Base-by-base conservation (phyloP, 2,888 invertebrate species). In the Ischnura elegans region DNA sequence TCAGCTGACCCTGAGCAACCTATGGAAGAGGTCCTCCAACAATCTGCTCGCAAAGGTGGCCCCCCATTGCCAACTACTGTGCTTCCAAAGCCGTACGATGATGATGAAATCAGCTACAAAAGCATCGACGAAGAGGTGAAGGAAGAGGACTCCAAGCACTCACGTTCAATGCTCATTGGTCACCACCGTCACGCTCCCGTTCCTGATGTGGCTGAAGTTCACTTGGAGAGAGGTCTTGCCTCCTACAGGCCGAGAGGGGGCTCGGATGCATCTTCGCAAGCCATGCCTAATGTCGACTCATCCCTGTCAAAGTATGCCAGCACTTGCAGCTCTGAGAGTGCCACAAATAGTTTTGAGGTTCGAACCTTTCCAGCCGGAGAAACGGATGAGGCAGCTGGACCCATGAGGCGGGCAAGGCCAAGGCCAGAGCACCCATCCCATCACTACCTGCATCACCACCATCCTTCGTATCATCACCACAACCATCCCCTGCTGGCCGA, bases 1-100 rank as follows among this genome's bases (percentile, higher is more conserved):
- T 96, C 98, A 95, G 98, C 95, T 45, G 96, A 96, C 94, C 95
- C 95, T 43, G 95, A 95, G 94, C 95, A 95, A 93, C 94, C 94
- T 13, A 94, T 95, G 94, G 95, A 95, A 47, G 94, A 95, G n/a
- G 94, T 94, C 84, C 93, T 94, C 4, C 93, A 94, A 43, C 87
- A 90, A 45, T 93, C 93, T 13, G 85, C 85, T 36, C 93, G 93
- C 19, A 94, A 93, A 55, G 93, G 93, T 55, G 43, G 93, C 25
- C 87, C 87, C 2, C 45, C 93, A 87, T 55, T 84, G n/a, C 87
- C 61, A 5, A 43, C 86, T 10, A 93, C 45, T 47, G 66, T 51
- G 43, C 90, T 90, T 90, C 61, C 90, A 43, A 90, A 90, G 61
- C 61, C 61, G 25, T 90, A 90, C 42, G 90, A 90, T 43, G 90